These are phyloP conservation scores for Hippopotamus amphibius DNA, from an alignment of 2,113 vertebrate species.

Conservation along the genomic window DNA sequence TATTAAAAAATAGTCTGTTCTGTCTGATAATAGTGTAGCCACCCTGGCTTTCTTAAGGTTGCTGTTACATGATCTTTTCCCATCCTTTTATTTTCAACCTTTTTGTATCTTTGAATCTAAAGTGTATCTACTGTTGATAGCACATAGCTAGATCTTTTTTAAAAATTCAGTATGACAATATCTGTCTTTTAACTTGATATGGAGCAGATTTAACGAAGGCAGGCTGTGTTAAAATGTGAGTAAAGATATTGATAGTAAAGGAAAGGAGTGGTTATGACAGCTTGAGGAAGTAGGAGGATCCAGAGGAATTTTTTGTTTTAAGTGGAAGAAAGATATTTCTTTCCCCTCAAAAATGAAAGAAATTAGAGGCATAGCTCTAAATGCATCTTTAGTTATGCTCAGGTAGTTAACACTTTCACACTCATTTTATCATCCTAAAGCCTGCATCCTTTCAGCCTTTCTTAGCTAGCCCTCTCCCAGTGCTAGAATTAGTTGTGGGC, in stretches of 20 bases:
- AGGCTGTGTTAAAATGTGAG: not conserved
- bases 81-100: not conserved
- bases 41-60: not conserved
- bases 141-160: not conserved
- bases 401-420: not conserved
- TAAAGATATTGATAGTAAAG: not conserved
- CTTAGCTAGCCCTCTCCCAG: not conserved
- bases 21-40: not conserved
- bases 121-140: not conserved
- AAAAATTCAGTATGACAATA: constrained; percentile 17
- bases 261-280: not conserved
- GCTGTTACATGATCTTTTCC: not conserved
- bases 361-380: not conserved
- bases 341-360: not conserved
- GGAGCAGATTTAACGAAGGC: not conserved
- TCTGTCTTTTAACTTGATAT: not conserved
- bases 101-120: not conserved
- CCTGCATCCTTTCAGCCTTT: not conserved
- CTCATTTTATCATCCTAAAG: not conserved
- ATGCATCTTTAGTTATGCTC: not conserved
- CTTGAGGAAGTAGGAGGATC: not conserved
- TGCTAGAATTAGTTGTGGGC: not conserved
- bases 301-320: not conserved
- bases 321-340: not conserved
- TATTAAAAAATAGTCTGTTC: not conserved